phyloP scores from a whole-genome alignment of 2,113 vertebrate species.

The Notarius quadriscutis region DNA sequence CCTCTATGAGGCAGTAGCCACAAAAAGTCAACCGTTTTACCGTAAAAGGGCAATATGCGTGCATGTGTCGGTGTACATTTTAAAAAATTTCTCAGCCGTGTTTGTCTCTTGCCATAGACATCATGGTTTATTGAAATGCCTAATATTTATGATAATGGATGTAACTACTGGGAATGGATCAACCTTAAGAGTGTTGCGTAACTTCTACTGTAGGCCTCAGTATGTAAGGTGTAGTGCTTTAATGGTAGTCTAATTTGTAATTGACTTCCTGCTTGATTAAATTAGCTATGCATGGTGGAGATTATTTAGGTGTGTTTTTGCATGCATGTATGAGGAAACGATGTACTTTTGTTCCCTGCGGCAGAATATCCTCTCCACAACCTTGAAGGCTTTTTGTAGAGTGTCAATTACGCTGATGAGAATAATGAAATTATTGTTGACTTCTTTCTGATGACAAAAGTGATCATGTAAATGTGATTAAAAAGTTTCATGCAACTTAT shows the following conservation, averaged over 20 bases:
- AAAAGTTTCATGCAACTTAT: not conserved
- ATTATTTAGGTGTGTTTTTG: constrained; percentile 61
- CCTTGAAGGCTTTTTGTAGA: constrained; percentile 41
- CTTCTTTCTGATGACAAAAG: not conserved
- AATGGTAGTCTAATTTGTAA: constrained; percentile 64
- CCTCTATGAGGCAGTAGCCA: too few species aligned
- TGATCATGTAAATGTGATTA: not conserved
- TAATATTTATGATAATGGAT: constrained; percentile 28
- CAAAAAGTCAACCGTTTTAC: not conserved
- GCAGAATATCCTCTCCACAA: constrained; percentile 36
- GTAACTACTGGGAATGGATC: constrained; percentile 31
- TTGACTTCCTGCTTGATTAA: constrained; percentile 71
- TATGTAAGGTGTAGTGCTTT: constrained; percentile 44
- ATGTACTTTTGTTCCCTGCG: constrained; percentile 28
- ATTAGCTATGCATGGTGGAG: constrained; percentile 69
- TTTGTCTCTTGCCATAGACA: not conserved
- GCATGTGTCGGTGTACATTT: not conserved
- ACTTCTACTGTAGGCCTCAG: constrained; percentile 37
- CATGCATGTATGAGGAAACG: constrained; percentile 36
- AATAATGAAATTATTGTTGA: constrained; percentile 1
- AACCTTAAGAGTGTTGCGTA: constrained; percentile 28
- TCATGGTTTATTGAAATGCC: constrained; percentile 17
- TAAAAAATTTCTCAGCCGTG: not conserved
- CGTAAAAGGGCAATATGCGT: not conserved
- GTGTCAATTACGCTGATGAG: constrained; percentile 18